Evolutionary conservation across 2,888 invertebrate species (phyloP), one percentile per base, ranked within the genome.

Genomic region (Parnassius orleans): DNA sequence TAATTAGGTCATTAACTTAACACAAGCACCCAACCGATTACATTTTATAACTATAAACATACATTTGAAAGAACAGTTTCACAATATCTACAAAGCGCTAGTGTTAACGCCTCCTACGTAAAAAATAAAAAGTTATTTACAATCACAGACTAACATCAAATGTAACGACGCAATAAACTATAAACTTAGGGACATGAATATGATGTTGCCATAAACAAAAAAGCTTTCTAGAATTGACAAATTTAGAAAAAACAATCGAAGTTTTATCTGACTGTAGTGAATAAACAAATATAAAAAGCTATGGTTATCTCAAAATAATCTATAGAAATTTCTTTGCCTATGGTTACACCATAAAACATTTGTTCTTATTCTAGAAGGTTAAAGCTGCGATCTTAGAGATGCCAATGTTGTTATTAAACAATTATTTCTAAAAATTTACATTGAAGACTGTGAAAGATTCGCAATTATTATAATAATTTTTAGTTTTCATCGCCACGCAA

Each of bases 81-180:
- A 57, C 57, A 46, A 15, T 64, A 61, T 60, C 58, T 60, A 63
- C 43, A 44, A 69, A 68, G 72, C 70, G 53, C 10, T 57, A 51
- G 53, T 51, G 62, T 66, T 69, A 70, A 55, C 15, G 57, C 53
- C 53, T 46, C 43, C 53, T 63, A 54, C 14, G 53, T 58, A n/a
- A 53, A 65, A 66, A 50, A 52, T 61, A 58, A 69, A 19, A 66
- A 47, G 64, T 70, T 75, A 72, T 68, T 69, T 60, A 75, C 72
- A 75, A 77, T 76, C 77, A 78, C 77, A 77, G 71, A 74, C 68
- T 72, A 70, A 65, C 57, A 60, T 65, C 57, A 53, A 12, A 19
- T 33, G 33, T 33, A 33, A 33, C 33, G 33, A 33, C 33, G 5
- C 33, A 33, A 24, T 42, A 42, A 51, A 12, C 42, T 19, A 24